A percentile compares a stretch with the other conserved stretches of the same genome.
Evolutionary conservation across 92 coral and sea anemone species (phyloP).

Genomic region (Epizoanthus ramosus): DNA sequence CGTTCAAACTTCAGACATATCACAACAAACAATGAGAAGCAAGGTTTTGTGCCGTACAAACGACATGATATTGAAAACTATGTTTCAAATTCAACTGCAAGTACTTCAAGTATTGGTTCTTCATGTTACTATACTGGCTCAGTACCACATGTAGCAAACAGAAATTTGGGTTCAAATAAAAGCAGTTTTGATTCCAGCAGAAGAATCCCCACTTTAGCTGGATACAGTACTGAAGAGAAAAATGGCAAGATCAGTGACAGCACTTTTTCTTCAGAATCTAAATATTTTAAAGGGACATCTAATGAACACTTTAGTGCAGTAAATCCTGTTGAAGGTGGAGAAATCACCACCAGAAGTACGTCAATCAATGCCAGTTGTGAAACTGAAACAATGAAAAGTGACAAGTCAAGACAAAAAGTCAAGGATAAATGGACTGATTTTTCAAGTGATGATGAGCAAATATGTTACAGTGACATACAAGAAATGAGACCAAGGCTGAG

Average conservation of each 20-base stretch:
- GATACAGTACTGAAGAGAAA: background rate
- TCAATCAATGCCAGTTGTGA: conserved; percentile 30
- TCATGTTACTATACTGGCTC: background rate
- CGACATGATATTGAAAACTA: background rate
- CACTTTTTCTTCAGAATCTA: background rate
- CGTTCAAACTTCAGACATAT: background rate
- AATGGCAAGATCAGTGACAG: background rate
- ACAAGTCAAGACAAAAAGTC: background rate
- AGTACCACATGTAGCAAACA: conserved; percentile 1
- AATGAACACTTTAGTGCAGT: background rate
- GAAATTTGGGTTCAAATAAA: background rate
- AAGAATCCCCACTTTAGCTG: background rate
- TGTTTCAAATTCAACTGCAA: background rate
- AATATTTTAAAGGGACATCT: background rate
- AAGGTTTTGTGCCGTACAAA: background rate
- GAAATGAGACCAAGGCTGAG: conserved; percentile 42
- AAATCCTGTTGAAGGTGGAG: background rate
- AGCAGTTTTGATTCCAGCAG: background rate
- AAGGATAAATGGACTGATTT: conserved; percentile 50
- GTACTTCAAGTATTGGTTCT: background rate
- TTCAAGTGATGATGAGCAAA: conserved; percentile 40
- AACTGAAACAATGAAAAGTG: background rate
- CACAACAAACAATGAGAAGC: background rate
- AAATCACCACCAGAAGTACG: conserved; percentile 32
- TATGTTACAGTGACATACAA: conserved; percentile 4